Conservation (phyloP, 2,888 invertebrate genomes). For the Metallyticus violacea region DNA sequence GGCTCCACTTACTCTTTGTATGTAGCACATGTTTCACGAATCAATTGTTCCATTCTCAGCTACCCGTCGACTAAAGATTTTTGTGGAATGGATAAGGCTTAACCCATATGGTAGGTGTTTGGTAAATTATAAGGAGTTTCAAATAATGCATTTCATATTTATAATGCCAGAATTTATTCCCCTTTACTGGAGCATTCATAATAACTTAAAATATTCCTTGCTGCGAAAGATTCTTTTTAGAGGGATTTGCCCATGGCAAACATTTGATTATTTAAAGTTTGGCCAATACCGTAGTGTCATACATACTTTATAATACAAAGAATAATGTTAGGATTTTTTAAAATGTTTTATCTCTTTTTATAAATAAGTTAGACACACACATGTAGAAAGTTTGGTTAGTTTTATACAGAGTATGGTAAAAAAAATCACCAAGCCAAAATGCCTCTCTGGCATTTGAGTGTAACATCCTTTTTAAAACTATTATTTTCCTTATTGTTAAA, state of each 20-base stretch:
- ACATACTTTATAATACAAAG: constrained; percentile 2
- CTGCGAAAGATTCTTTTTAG: not conserved
- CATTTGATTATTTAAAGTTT: not conserved
- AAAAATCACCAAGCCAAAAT: constrained; percentile 20
- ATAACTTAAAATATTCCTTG: not conserved
- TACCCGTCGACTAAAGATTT: too few species aligned
- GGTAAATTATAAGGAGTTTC: not conserved
- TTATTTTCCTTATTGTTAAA: not conserved
- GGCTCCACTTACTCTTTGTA: too few species aligned
- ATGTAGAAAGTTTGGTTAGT: constrained; percentile 26
- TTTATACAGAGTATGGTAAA: constrained; percentile 23
- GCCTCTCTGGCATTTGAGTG: not conserved
- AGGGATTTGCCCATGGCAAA: not conserved
- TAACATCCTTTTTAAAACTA: constrained; percentile 17
- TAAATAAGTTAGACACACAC: constrained; percentile 27
- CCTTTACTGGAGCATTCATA: constrained; percentile 8
- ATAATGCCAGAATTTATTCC: constrained; percentile 2
- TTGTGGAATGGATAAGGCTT: not conserved
- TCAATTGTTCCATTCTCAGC: too few species aligned
- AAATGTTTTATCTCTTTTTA: constrained; percentile 14
- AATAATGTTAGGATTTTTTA: constrained; percentile 11
- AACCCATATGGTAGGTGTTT: not conserved
- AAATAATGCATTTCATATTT: not conserved
- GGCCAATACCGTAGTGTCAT: not conserved
- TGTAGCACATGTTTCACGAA: too few species aligned